A percentile compares a stretch with the other conserved stretches of the same genome.
Evolutionary conservation across 2,888 invertebrate genomes (phyloP).

Genomic region (Kryphioiulus occultus): DNA sequence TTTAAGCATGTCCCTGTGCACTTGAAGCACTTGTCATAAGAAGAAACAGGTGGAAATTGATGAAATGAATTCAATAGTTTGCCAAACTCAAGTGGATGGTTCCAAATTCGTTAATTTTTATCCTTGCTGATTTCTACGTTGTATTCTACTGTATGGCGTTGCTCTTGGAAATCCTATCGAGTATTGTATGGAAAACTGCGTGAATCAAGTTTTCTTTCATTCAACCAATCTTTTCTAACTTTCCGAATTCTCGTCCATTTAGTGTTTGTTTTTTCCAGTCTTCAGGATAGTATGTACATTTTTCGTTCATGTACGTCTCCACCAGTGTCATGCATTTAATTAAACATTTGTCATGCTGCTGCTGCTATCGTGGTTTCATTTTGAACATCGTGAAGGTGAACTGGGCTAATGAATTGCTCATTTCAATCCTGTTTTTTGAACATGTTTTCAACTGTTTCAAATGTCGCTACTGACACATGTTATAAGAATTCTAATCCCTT

Average conservation of each 20-base stretch:
- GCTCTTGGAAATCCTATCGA: neutral
- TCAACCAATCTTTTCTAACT: neutral
- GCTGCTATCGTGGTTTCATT: neutral
- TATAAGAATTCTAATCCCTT: conserved; percentile 16
- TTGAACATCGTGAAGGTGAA: conserved; percentile 7
- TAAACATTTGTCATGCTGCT: conserved; percentile 23
- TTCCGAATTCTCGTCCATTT: neutral
- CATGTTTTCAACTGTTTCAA: conserved; percentile 8
- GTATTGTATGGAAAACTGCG: neutral
- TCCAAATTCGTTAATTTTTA: neutral
- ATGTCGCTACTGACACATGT: neutral
- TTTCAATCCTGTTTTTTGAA: neutral
- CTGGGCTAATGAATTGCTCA: conserved; percentile 23
- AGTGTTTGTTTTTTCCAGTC: neutral
- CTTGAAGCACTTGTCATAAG: too few relatives aligned
- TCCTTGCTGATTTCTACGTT: neutral
- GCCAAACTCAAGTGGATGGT: neutral
- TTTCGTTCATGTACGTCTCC: neutral
- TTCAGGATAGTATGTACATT: neutral
- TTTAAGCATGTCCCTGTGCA: too few relatives aligned
- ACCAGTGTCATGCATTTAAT: neutral
- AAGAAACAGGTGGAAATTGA: too few relatives aligned
- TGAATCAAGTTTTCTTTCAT: neutral
- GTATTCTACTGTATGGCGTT: neutral
- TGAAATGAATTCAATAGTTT: too few relatives aligned